These are phyloP conservation scores for Polyodon spathula DNA, from an alignment of 2,113 vertebrate genomes.

Conservation along the genomic window DNA sequence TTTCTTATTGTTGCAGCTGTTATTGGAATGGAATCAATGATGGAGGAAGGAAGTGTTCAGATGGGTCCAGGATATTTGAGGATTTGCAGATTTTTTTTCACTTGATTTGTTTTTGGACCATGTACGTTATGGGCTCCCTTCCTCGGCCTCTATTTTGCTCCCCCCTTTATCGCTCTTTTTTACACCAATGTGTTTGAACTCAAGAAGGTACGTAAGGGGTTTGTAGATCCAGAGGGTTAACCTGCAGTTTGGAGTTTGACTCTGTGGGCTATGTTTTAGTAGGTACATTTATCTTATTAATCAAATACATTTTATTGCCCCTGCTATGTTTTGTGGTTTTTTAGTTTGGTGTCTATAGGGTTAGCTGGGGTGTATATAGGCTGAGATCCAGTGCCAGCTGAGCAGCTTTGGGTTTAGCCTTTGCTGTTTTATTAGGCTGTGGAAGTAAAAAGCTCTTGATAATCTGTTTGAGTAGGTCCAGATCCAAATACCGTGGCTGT, in stretches of 20 bases:
- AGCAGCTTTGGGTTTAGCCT: too few species aligned
- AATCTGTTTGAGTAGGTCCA: too few species aligned
- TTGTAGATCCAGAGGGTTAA: too few species aligned
- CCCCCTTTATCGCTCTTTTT: slow-evolving; percentile 27
- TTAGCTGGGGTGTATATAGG: too few species aligned
- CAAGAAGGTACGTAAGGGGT: slow-evolving; percentile 16
- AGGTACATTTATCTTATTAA: too few species aligned
- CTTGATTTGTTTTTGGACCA: slow-evolving; percentile 28
- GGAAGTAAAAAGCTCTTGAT: too few species aligned
- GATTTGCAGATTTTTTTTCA: slow-evolving; percentile 33
- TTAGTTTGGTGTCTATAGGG: too few species aligned
- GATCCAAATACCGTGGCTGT: too few species aligned
- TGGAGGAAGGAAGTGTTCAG: slow-evolving; percentile 24
- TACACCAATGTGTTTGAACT: slow-evolving; percentile 22
- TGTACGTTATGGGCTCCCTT: slow-evolving; percentile 27
- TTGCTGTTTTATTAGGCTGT: too few species aligned
- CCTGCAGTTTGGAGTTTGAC: slow-evolving; percentile 44
- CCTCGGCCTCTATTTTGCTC: slow-evolving; percentile 42
- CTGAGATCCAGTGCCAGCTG: too few species aligned
- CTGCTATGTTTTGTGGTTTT: too few species aligned
- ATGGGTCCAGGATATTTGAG: slow-evolving; percentile 24
- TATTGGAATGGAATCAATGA: slow-evolving; percentile 19
- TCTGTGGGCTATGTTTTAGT: slow-evolving; percentile 39
- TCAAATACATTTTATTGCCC: too few species aligned
- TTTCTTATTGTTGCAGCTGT: slow-evolving; percentile 25